A percentile compares a stretch with the other conserved stretches of the same genome.
Evolutionary conservation across 2,888 invertebrate species (phyloP).

Genomic region (Blomia tropicalis): DNA sequence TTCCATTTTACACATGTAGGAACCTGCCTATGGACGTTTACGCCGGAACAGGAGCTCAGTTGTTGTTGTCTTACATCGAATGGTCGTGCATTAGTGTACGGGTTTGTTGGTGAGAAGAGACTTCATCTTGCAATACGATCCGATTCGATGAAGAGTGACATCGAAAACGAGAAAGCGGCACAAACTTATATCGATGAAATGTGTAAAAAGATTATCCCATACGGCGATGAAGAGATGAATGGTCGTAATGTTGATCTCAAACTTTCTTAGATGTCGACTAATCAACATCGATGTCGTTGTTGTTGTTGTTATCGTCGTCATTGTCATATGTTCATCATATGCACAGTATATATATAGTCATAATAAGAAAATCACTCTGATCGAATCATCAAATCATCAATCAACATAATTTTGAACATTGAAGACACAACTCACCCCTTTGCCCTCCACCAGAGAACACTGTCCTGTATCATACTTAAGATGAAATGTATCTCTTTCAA

Average conservation of each 20-base stretch:
- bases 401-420: too few relatives aligned
- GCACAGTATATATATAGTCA: too few relatives aligned
- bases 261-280: background rate
- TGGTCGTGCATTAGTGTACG: conserved; percentile 48
- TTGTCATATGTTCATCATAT: too few relatives aligned
- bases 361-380: too few relatives aligned
- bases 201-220: conserved; percentile 9
- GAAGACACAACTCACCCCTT: too few relatives aligned
- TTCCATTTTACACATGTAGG: conserved; percentile 40
- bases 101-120: conserved; percentile 5
- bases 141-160: background rate
- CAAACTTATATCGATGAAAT: background rate
- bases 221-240: background rate
- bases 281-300: too few relatives aligned
- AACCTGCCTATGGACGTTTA: conserved; percentile 58
- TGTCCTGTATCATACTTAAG: too few relatives aligned
- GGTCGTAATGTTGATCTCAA: conserved; percentile 10
- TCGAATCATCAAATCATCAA: too few relatives aligned
- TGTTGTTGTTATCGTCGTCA: too few relatives aligned
- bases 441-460: too few relatives aligned
- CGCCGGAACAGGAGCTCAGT: conserved; percentile 54
- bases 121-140: background rate
- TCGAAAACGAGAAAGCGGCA: background rate
- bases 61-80: conserved; percentile 60
- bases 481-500: too few relatives aligned